Percentiles rank a stretch among this genome's conserved stretches.
Evolutionary conservation across 2,888 invertebrate genomes (phyloP).

Genomic region (Ectemnius cavifrons): DNA sequence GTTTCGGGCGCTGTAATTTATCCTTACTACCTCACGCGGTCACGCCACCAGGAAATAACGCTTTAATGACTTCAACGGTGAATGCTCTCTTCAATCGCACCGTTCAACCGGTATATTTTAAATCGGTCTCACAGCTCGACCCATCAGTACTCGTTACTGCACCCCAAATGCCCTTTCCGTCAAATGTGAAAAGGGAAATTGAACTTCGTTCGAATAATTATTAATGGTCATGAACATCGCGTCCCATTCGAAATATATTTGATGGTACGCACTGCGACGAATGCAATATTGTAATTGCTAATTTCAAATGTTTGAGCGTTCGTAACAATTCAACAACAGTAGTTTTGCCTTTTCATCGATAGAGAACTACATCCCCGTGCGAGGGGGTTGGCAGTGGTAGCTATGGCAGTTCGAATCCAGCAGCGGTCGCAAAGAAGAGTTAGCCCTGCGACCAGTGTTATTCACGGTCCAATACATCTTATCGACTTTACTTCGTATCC

Average conservation of each 20-base stretch:
- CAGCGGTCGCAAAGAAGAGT: conserved; percentile 60
- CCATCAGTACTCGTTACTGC: neutral
- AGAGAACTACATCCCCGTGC: conserved; percentile 19
- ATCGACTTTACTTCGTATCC: conserved; percentile 67
- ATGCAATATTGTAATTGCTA: too few relatives aligned
- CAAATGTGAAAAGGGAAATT: too few relatives aligned
- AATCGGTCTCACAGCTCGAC: neutral
- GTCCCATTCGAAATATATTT: too few relatives aligned
- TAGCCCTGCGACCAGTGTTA: conserved; percentile 62
- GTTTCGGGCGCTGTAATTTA: conserved; percentile 28
- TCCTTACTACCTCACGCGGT: conserved; percentile 17
- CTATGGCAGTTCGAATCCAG: conserved; percentile 54
- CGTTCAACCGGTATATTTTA: neutral
- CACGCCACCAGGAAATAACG: neutral
- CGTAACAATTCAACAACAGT: too few relatives aligned
- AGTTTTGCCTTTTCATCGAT: conserved; percentile 44
- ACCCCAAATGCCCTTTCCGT: neutral
- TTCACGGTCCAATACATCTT: conserved; percentile 68
- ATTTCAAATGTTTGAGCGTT: too few relatives aligned
- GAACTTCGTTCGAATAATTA: too few relatives aligned
- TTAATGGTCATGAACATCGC: too few relatives aligned
- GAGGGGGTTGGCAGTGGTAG: conserved; percentile 43
- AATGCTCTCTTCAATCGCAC: neutral
- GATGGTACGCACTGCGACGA: too few relatives aligned
- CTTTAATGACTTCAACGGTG: neutral